These are phyloP conservation scores for Fulmarus glacialis DNA, from an alignment of 2,113 vertebrate genomes.

Conservation along the genomic window DNA sequence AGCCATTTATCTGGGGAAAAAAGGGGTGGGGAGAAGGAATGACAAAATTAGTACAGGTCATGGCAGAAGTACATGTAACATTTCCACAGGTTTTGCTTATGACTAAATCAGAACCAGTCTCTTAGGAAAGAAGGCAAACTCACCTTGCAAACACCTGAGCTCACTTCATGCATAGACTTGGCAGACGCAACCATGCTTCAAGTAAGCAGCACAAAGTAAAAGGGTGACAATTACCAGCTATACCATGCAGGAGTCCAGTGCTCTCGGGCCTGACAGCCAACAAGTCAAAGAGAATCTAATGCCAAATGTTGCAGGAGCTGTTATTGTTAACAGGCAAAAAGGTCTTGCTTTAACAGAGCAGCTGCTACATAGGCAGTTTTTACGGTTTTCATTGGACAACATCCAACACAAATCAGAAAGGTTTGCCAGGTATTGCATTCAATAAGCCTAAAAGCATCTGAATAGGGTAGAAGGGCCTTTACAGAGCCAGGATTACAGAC, in stretches of 20 bases:
- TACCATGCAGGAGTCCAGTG: not conserved
- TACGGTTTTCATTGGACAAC: not conserved
- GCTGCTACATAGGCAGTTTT: not conserved
- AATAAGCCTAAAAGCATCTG: conserved; percentile 8
- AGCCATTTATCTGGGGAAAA: conserved; percentile 92
- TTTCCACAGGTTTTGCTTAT: not conserved
- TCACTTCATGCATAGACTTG: not conserved
- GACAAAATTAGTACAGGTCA: conserved; percentile 34
- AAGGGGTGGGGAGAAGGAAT: not conserved
- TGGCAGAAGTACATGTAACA: not conserved
- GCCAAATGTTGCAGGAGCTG: not conserved
- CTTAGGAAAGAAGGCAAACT: not conserved
- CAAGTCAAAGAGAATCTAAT: not conserved
- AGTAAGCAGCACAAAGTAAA: conserved; percentile 34
- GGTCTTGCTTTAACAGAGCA: conserved; percentile 12
- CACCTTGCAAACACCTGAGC: conserved; percentile 12
- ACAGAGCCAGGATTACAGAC: not conserved
- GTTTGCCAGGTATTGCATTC: conserved; percentile 16
- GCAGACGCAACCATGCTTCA: not conserved
- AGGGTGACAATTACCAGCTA: not conserved
- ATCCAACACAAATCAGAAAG: conserved; percentile 15
- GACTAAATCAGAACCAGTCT: not conserved
- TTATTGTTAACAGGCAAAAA: not conserved
- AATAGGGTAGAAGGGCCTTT: not conserved
- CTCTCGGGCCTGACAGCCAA: not conserved